Evolutionary conservation across 2,113 vertebrate genomes (phyloP).

Genomic region (Rana temporaria): DNA sequence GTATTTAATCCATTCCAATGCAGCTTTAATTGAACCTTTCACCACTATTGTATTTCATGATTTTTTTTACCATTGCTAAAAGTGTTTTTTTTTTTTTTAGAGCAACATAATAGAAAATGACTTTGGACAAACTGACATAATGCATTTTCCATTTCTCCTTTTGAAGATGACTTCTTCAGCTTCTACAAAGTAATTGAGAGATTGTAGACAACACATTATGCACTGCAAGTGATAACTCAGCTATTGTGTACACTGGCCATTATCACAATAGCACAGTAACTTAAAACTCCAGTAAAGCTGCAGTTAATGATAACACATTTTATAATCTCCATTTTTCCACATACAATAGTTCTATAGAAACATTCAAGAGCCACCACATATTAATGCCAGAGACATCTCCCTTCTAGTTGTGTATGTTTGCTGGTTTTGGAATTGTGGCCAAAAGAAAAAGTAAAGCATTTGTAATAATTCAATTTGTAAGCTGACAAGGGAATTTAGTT

Average conservation of each 20-base stretch:
- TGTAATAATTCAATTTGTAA: neutral
- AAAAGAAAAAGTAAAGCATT: neutral
- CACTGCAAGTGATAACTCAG: conserved; percentile 37
- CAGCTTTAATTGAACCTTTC: too few species aligned
- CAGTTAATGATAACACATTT: conserved; percentile 44
- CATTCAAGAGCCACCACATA: neutral
- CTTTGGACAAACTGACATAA: neutral
- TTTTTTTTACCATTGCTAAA: too few species aligned
- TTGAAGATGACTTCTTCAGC: conserved; percentile 2
- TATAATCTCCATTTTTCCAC: conserved; percentile 36
- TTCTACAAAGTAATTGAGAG: conserved; percentile 37
- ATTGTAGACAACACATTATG: conserved; percentile 33
- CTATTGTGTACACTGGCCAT: conserved; percentile 42
- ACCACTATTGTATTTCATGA: too few species aligned
- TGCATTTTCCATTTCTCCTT: neutral
- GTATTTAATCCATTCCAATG: too few species aligned
- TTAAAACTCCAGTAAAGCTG: conserved; percentile 34
- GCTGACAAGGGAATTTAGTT: neutral
- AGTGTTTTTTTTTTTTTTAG: too few species aligned
- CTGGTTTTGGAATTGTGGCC: neutral
- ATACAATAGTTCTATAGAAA: conserved; percentile 24
- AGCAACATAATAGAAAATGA: too few species aligned
- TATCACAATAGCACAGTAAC: conserved; percentile 48
- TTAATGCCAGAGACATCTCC: conserved; percentile 10
- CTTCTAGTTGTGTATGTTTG: conserved; percentile 21